These are phyloP conservation scores for Stenurella melanura DNA, from an alignment of 2,888 invertebrate species.

Conservation along the genomic window DNA sequence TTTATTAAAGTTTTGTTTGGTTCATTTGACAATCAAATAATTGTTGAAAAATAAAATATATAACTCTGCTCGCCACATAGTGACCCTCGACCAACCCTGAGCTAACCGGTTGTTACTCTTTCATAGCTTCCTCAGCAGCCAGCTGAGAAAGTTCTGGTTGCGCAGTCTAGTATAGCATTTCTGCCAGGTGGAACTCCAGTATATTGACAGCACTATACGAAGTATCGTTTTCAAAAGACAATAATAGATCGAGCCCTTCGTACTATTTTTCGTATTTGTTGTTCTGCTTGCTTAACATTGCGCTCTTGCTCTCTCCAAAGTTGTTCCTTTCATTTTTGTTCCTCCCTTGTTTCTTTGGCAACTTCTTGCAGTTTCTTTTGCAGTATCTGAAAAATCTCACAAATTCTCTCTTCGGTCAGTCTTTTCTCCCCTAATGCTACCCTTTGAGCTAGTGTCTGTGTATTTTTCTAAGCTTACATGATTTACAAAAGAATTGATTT, in stretches of 20 bases:
- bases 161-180: conserved; percentile 85
- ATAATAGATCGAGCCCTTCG: conserved; percentile 79
- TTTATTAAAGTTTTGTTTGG: no score
- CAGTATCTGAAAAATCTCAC: conserved; percentile 79
- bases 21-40: no score
- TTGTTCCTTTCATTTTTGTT: conserved; percentile 77
- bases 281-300: conserved; percentile 83
- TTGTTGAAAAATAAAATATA: no score
- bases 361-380: conserved; percentile 76
- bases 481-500: no score
- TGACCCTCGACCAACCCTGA: no score
- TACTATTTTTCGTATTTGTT: conserved; percentile 81
- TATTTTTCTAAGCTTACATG: no score
- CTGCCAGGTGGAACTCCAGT: conserved; percentile 78
- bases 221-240: conserved; percentile 69
- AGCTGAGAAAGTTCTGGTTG: no score
- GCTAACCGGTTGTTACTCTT: no score
- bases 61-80: no score
- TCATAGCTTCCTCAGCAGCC: no score
- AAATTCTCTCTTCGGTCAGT: conserved; percentile 79
- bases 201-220: conserved; percentile 66
- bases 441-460: conserved; percentile 77
- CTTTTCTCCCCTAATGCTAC: conserved; percentile 82
- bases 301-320: conserved; percentile 82
- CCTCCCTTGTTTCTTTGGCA: conserved; percentile 77